These are phyloP conservation scores for Corythornis cristatus DNA, from an alignment of 2,113 vertebrate species.

Conservation along the genomic window DNA sequence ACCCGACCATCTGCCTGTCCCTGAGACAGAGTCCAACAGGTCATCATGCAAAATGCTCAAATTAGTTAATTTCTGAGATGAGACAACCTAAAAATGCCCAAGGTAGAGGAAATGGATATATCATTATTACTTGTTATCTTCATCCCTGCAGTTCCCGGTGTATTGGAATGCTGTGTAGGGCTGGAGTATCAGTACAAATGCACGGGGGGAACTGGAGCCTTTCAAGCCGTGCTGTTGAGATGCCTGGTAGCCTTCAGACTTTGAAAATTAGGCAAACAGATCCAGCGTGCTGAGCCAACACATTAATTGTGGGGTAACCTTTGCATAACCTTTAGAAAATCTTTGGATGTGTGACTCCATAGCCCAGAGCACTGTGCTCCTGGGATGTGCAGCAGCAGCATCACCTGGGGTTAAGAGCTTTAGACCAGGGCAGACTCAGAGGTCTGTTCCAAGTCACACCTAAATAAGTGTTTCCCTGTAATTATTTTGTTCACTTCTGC, in stretches of 20 bases:
- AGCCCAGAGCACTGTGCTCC: not conserved
- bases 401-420: not conserved
- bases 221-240: not conserved
- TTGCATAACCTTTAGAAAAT: conserved; percentile 67
- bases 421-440: fast-evolving
- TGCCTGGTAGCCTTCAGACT: conserved; percentile 36
- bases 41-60: not conserved
- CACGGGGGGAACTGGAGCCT: not conserved
- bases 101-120: not conserved
- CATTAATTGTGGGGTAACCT: conserved; percentile 62
- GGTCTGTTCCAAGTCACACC: not conserved
- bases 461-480: fast-evolving
- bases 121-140: not conserved
- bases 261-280: conserved; percentile 49
- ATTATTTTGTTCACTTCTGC: fast-evolving
- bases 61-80: not conserved
- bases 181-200: fast-evolving
- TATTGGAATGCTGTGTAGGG: fast-evolving
- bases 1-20: not conserved
- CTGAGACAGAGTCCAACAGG: not conserved
- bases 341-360: not conserved
- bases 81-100: not conserved
- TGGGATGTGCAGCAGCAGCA: not conserved
- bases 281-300: conserved; percentile 27
- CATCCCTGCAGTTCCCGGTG: fast-evolving